Evolutionary conservation across 2,888 invertebrate species (phyloP), one percentile per base, ranked within the genome.

Genomic region (Ypsolopha scabrella): DNA sequence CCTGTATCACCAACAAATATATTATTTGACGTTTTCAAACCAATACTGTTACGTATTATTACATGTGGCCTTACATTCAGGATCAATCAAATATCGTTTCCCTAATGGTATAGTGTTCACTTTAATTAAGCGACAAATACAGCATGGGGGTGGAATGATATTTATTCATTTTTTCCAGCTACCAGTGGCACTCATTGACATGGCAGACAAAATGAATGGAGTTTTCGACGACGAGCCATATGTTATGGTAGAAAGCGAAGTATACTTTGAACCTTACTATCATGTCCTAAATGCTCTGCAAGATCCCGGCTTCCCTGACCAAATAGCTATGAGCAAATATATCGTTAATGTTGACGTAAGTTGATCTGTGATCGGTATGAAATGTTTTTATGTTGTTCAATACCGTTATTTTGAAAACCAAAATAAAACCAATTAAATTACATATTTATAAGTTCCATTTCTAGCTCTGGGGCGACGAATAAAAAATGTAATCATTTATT

Each of bases 241-340:
- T 54, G 62, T 89, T 0, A 93, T 95, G 92, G 88, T 93, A 2
- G 94, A 95, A 69, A 91, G 93, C 50, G 90, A 90, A 49, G 90
- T 93, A 0, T 96, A 92, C 70, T 94, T 95, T 67, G 95, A 95
- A 64, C 93, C 95, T 0, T 95, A 95, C 66, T 87, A 91, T 56
- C 90, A 92, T 63, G 93, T 94, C 0, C 77, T 94, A 51, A 88
- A 85, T 57, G 92, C 91, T 11, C 68, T 96, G 34, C 89, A 93
- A 63, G 72, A 74, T 1, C 87, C 91, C 7, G 13, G 13, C 6
- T 47, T 47, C 50, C 72, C 76, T 43, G 63, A 80, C 24, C 75
- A 87, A 4, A 80, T 94, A 60, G 93, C 94, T 0, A 89, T 94
- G 89, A 79, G 85, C 48, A 86, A 87, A 53, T 93, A 93, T 64